phyloP scores from a whole-genome alignment of 1,140 invertebrate species.

The Halotydeus destructor region DNA sequence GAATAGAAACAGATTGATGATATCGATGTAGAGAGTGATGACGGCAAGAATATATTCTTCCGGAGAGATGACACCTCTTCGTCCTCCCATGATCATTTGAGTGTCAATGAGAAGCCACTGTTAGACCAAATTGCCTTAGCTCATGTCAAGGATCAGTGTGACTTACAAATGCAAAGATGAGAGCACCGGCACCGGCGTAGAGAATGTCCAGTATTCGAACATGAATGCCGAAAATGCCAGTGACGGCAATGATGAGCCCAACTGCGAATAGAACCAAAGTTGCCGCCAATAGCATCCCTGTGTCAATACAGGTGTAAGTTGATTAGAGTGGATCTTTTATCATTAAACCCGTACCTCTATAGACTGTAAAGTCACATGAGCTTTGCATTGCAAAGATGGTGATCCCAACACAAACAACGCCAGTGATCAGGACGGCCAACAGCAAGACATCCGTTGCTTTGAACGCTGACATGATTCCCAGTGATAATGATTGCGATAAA shows the following conservation, averaged over 20 bases:
- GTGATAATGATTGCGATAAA: constrained; percentile 1
- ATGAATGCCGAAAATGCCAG: constrained; percentile 39
- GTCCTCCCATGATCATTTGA: constrained; percentile 79
- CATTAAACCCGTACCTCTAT: constrained; percentile 39
- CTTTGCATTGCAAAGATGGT: constrained; percentile 53
- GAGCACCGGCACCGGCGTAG: constrained; percentile 56
- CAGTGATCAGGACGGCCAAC: constrained; percentile 55
- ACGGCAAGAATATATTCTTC: constrained; percentile 92
- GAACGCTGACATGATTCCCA: constrained; percentile 21
- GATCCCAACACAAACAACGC: constrained; percentile 27
- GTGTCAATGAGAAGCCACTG: too few relatives aligned
- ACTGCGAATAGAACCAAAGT: constrained; percentile 57
- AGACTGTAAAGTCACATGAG: constrained; percentile 60
- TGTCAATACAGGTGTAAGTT: too few relatives aligned
- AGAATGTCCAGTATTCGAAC: constrained; percentile 39
- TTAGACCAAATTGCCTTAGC: too few relatives aligned
- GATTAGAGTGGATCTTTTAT: too few relatives aligned
- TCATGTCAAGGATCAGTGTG: constrained; percentile 64
- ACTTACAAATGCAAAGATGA: constrained; percentile 57
- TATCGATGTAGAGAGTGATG: constrained; percentile 69
- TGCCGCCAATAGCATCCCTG: too few relatives aligned
- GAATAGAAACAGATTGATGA: constrained; percentile 72
- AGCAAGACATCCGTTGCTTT: constrained; percentile 31
- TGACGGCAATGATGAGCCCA: constrained; percentile 49
- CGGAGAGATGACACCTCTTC: constrained; percentile 68